Conservation (phyloP, 2,797 vertebrate species). For the Schizothorax lantsangensis region DNA sequence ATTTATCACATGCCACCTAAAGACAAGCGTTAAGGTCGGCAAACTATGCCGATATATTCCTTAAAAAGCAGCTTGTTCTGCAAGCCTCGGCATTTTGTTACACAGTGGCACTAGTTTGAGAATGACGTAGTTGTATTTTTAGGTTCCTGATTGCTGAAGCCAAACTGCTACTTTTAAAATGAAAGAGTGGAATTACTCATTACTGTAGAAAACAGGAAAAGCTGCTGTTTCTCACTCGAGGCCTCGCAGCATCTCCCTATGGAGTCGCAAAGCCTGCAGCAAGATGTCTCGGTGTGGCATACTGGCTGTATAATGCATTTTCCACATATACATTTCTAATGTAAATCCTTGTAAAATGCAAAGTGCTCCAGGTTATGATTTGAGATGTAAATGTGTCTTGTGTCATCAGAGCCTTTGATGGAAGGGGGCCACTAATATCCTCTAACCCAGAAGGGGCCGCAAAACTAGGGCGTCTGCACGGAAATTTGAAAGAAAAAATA, state of each 20-base stretch:
- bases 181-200: conserved; percentile 7
- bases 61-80: conserved; percentile 19
- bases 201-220: conserved; percentile 27
- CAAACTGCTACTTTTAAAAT: neutral
- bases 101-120: neutral
- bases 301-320: conserved; percentile 51
- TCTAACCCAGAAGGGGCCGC: neutral
- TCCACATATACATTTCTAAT: conserved; percentile 41
- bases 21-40: neutral
- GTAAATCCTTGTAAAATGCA: conserved; percentile 47
- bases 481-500: neutral
- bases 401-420: neutral
- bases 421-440: neutral
- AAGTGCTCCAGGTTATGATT: conserved; percentile 37
- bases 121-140: neutral
- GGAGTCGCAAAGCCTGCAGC: conserved; percentile 44
- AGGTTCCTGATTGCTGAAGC: neutral
- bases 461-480: neutral
- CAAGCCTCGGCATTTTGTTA: neutral
- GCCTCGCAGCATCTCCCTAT: conserved; percentile 21
- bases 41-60: neutral
- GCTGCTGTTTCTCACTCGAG: conserved; percentile 12
- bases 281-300: conserved; percentile 11
- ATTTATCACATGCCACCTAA: conserved; percentile 12
- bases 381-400: conserved; percentile 35